phyloP scores from a whole-genome alignment of 2,113 vertebrate genomes.

The Caranx ignobilis region DNA sequence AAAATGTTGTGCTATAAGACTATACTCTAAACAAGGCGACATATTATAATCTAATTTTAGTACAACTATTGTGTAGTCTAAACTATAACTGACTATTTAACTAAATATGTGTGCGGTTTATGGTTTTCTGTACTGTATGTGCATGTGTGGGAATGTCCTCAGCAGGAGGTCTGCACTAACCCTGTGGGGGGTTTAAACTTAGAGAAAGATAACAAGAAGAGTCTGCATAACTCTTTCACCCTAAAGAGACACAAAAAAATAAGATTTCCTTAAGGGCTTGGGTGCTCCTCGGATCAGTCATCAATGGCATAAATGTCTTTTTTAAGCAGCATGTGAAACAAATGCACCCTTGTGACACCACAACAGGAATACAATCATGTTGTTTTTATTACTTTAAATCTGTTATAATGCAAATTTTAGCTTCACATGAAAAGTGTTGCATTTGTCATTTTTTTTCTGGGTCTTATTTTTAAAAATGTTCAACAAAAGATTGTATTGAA shows the following conservation, averaged over 20 bases:
- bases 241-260: not conserved
- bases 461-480: too few species aligned
- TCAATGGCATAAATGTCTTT: not conserved
- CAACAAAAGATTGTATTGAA: too few species aligned
- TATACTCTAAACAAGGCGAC: too few species aligned
- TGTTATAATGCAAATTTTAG: too few species aligned
- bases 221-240: not conserved
- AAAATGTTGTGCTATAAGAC: too few species aligned
- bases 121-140: not conserved
- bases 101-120: not conserved
- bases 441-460: too few species aligned
- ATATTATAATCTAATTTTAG: too few species aligned
- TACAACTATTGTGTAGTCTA: too few species aligned
- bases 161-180: not conserved
- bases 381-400: not conserved
- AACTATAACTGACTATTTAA: not conserved
- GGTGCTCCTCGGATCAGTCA: not conserved
- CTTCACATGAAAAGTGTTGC: too few species aligned
- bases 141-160: not conserved
- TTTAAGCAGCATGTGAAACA: not conserved
- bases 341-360: not conserved
- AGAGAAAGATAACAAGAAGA: slow-evolving; percentile 11
- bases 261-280: not conserved
- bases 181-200: not conserved
- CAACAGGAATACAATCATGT: not conserved